These are phyloP conservation scores for Sussaba pulchella DNA, from an alignment of 2,888 invertebrate species.

Conservation along the genomic window DNA sequence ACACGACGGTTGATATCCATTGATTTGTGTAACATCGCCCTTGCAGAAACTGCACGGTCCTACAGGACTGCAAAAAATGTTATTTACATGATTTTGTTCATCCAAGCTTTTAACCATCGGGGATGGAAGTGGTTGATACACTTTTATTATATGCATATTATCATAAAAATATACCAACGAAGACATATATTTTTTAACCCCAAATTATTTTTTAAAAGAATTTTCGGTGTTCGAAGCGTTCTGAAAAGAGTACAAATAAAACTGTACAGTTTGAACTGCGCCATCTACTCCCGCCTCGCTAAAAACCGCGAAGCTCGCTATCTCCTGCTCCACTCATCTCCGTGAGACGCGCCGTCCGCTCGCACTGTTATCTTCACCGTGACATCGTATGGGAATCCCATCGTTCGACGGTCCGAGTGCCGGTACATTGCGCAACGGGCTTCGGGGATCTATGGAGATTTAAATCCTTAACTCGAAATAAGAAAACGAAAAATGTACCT, in stretches of 20 bases:
- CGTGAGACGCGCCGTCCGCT: too few species aligned
- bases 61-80: background rate
- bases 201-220: too few species aligned
- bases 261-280: background rate
- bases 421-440: background rate
- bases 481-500: background rate
- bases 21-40: background rate
- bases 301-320: background rate
- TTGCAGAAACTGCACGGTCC: slow-evolving; percentile 15
- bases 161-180: too few species aligned
- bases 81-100: background rate
- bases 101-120: too few species aligned
- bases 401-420: background rate
- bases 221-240: too few species aligned
- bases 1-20: slow-evolving; percentile 7
- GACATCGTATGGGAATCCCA: background rate
- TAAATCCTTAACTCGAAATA: background rate
- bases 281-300: background rate
- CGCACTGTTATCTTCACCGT: background rate
- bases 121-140: too few species aligned
- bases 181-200: too few species aligned
- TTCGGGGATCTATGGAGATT: background rate
- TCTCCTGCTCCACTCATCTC: background rate
- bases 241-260: too few species aligned
- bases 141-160: too few species aligned